Evolutionary conservation across 2,888 invertebrate genomes (phyloP), one percentile per base, ranked within the genome.

Genomic region (Orchesellides sinensis): DNA sequence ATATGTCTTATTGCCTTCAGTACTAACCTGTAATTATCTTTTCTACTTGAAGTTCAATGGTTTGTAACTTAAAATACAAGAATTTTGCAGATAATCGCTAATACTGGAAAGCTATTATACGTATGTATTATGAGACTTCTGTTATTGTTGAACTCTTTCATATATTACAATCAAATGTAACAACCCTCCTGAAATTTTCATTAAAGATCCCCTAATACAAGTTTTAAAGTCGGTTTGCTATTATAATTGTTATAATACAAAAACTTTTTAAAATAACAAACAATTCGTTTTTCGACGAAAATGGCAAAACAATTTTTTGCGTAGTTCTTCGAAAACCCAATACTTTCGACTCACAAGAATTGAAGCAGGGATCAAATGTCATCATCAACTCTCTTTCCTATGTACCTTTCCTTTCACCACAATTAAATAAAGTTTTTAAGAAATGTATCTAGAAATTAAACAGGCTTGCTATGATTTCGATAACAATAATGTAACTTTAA

Each of bases 11-110:
- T 77, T 68, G 66, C 32, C 68, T 69, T 78, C 59, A 68, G 63
- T 49, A 78, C 69, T 63, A 78, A 47, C 78, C 78, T 78, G 47
- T 78, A 78, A 78, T 78, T 77, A 77, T 69, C 68, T 69, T 21
- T 59, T 77, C 61, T 47, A 25, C 77, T 59, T 77, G 59, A 75
- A 68, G 66, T 66, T 66, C 45, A 29, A 19, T 69, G 54, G 29
- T 73, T 52, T 25, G 27, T 70, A 52, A 21, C 21, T 10, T 54
- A 27, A 59, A 59, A n/a, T 29, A 68, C 12, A 21, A 52, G 66
- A 47, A 66, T 66, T 49, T 49, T 47, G 49, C 21, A 45, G 45
- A 17, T n/a, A 4, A 29, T n/a, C n/a, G n/a, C 59, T 29, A 59
- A 12, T 23, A 29, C 27, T 61, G 32, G 23, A 21, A 14, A 25